These are phyloP conservation scores for Platygyra sinensis DNA, from an alignment of 64 coral and sea anemone species.

Conservation along the genomic window DNA sequence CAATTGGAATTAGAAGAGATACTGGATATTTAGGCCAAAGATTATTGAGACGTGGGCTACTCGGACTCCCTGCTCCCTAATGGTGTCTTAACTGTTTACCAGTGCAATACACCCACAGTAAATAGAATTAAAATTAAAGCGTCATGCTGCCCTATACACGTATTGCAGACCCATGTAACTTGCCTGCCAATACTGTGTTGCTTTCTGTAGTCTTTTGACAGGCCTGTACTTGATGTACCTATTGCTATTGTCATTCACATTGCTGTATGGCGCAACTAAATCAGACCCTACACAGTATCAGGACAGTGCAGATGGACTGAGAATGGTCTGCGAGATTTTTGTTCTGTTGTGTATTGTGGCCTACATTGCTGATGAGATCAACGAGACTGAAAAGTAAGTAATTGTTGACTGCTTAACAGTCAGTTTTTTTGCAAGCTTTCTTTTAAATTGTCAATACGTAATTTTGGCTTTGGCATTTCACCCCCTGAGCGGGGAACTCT, in stretches of 20 bases:
- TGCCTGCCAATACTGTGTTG: not conserved
- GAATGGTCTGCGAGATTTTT: slow-evolving; percentile 74
- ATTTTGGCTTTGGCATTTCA: no score
- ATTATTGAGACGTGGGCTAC: no score
- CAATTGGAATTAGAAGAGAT: no score
- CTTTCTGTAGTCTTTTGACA: slow-evolving; percentile 34
- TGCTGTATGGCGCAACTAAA: slow-evolving; percentile 70
- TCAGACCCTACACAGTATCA: slow-evolving; percentile 72
- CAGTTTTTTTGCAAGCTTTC: not conserved
- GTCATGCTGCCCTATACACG: no score
- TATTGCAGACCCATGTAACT: no score
- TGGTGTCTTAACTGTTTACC: no score
- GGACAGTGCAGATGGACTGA: slow-evolving; percentile 49
- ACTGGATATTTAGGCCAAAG: no score
- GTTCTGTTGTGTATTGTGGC: slow-evolving; percentile 64
- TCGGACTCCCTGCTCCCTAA: no score
- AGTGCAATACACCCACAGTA: no score
- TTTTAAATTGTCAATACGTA: no score
- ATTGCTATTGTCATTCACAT: slow-evolving; percentile 66
- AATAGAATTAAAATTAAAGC: no score
- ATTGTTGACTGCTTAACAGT: not conserved
- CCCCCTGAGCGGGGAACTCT: no score
- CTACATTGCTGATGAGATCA: slow-evolving; percentile 77
- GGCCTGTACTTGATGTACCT: slow-evolving; percentile 65
- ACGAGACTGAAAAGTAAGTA: slow-evolving; percentile 86